phyloP scores from a whole-genome alignment of 2,797 vertebrate species.

The Micropoecilia bifurca region DNA sequence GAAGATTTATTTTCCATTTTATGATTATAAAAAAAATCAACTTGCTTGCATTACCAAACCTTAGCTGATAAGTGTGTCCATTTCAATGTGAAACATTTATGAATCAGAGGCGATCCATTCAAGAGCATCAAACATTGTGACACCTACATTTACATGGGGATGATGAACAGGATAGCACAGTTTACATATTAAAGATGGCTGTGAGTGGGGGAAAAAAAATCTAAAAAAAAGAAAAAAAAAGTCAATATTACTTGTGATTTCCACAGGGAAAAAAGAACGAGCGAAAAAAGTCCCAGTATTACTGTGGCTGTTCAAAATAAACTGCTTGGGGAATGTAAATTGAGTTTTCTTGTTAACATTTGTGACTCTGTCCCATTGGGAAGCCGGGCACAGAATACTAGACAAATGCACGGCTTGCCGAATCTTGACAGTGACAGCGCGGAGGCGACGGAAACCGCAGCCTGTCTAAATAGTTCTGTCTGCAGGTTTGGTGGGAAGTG shows the following conservation, averaged over 20 bases:
- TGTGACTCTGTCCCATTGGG: slow-evolving; percentile 44
- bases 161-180: slow-evolving; percentile 4
- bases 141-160: not conserved
- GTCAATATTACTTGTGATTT: slow-evolving; percentile 33
- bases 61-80: too few species aligned
- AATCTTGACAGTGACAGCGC: slow-evolving; percentile 23
- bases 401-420: slow-evolving; percentile 27
- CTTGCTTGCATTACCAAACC: not conserved
- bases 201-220: not conserved
- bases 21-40: not conserved
- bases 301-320: slow-evolving; percentile 43
- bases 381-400: slow-evolving; percentile 37
- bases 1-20: not conserved
- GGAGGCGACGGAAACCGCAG: slow-evolving; percentile 29
- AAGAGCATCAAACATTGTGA: not conserved
- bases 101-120: not conserved
- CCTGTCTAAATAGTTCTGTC: slow-evolving; percentile 33
- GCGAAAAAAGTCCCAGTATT: not conserved
- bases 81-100: not conserved
- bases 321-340: slow-evolving; percentile 53
- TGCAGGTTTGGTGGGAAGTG: slow-evolving; percentile 38
- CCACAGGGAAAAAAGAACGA: slow-evolving; percentile 16
- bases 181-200: not conserved
- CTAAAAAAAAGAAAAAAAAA: not conserved
- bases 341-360: slow-evolving; percentile 63